These are phyloP conservation scores for Ctenodactylus gundi DNA, from an alignment of 2,113 vertebrate species.

Conservation along the genomic window DNA sequence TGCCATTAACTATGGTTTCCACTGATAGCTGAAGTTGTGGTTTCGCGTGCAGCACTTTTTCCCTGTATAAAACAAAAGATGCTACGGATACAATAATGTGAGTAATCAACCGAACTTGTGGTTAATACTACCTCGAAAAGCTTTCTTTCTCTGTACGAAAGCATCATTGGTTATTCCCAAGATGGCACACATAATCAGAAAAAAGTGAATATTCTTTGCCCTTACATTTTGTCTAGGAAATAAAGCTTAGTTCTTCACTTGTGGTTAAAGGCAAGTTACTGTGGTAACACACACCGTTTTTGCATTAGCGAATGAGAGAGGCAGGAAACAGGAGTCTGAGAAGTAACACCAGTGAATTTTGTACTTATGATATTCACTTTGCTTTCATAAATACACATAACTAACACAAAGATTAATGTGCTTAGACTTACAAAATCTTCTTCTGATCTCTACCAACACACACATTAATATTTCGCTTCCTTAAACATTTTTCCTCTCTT, in stretches of 20 bases:
- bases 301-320: constrained; percentile 49
- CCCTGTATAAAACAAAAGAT: constrained; percentile 69
- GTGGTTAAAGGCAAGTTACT: constrained; percentile 72
- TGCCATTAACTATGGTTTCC: constrained; percentile 81
- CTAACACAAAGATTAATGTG: background rate
- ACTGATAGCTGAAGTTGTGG: constrained; percentile 72
- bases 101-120: constrained; percentile 73
- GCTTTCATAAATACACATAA: constrained; percentile 9
- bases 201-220: constrained; percentile 53
- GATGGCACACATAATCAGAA: constrained; percentile 62
- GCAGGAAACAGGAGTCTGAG: constrained; percentile 65
- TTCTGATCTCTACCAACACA: background rate
- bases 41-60: constrained; percentile 76
- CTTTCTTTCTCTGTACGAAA: constrained; percentile 79
- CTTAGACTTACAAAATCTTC: background rate
- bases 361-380: background rate
- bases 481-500: constrained; percentile 18
- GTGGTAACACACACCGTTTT: constrained; percentile 47
- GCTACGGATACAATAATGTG: constrained; percentile 68
- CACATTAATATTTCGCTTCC: background rate
- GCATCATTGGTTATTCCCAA: constrained; percentile 80
- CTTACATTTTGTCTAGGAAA: constrained; percentile 74
- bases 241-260: constrained; percentile 66
- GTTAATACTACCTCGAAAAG: constrained; percentile 57
- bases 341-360: background rate